Evolutionary conservation across 2,797 vertebrate species (phyloP).

Genomic region (Micrastur ruficollis): DNA sequence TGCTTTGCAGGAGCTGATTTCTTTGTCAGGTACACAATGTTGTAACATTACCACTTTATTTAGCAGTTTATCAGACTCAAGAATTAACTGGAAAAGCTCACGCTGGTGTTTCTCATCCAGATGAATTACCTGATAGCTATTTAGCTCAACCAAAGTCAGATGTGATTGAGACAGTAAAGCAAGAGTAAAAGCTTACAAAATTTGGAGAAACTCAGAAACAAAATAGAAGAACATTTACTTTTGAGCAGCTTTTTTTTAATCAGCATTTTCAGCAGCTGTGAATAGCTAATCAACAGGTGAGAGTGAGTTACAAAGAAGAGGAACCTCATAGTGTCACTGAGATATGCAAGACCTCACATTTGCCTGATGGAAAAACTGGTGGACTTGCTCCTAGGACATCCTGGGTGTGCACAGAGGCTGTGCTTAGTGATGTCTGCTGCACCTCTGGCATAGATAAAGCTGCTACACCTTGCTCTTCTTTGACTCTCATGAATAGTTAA

Average conservation of each 20-base stretch:
- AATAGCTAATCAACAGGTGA: not conserved
- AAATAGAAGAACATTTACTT: not conserved
- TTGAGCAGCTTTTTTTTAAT: not conserved
- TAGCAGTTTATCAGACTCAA: not conserved
- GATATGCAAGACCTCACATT: not conserved
- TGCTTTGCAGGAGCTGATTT: not conserved
- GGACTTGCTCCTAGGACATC: not conserved
- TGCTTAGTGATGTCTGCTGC: not conserved
- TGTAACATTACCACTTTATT: not conserved
- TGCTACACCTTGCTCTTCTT: not conserved
- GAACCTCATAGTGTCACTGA: not conserved
- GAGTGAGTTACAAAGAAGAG: not conserved
- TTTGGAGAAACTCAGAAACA: not conserved
- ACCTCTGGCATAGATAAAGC: not conserved
- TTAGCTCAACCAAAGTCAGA: not conserved
- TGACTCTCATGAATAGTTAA: not conserved
- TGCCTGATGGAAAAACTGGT: not conserved
- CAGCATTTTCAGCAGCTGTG: not conserved
- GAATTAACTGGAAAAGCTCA: slow-evolving; percentile 1
- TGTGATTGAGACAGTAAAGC: not conserved
- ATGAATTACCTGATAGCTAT: not conserved
- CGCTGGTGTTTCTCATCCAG: not conserved
- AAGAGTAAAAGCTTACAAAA: not conserved
- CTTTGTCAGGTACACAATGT: not conserved
- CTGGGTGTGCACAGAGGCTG: not conserved